These are phyloP conservation scores for Pampus argenteus DNA, from an alignment of 2,797 vertebrate genomes.

Conservation along the genomic window DNA sequence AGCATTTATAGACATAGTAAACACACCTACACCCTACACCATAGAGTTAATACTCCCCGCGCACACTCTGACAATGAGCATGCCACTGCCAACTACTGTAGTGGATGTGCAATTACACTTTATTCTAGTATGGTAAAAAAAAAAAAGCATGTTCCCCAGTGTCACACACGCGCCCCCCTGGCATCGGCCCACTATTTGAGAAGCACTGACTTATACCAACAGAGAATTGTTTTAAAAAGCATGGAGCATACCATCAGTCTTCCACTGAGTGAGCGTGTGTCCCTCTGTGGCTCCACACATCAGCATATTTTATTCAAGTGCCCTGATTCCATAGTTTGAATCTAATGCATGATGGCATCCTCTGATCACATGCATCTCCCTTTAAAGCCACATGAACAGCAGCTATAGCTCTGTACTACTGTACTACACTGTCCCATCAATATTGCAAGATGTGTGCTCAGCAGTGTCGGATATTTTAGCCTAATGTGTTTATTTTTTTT, in stretches of 20 bases:
- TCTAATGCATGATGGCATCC: conserved; percentile 68
- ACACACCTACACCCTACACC: no score
- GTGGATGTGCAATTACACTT: no score
- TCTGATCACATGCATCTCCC: conserved; percentile 50
- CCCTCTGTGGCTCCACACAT: conserved; percentile 29
- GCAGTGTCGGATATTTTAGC: not conserved
- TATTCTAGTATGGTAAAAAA: no score
- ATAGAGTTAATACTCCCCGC: no score
- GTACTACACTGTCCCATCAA: conserved; percentile 48
- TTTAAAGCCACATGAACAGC: conserved; percentile 46
- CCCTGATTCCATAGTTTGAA: conserved; percentile 72
- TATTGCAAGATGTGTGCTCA: conserved; percentile 6
- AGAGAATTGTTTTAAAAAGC: no score
- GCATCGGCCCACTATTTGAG: no score
- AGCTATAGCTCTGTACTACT: conserved; percentile 22
- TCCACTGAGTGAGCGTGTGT: conserved; percentile 11
- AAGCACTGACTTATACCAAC: no score
- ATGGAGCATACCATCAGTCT: not conserved
- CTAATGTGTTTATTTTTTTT: not conserved
- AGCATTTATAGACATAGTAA: no score
- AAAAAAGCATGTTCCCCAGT: no score
- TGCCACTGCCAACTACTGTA: no score
- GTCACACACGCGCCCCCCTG: no score
- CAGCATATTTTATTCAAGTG: conserved; percentile 66
- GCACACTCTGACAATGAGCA: no score